These are phyloP conservation scores for Trochalopteron elliotii DNA, from an alignment of 2,113 vertebrate species.

Conservation along the genomic window DNA sequence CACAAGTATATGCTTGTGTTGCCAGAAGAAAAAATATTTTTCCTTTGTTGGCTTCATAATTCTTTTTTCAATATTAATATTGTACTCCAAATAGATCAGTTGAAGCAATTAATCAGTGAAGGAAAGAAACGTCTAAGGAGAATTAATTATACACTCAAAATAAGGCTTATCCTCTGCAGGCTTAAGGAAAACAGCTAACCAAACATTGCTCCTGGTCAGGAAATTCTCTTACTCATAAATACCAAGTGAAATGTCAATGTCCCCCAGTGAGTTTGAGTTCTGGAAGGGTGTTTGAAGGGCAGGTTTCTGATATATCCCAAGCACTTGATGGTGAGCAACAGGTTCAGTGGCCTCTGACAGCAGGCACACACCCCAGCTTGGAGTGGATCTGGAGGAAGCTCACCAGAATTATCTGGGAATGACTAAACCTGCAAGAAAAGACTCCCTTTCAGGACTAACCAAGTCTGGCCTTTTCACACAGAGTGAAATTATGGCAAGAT, in stretches of 20 bases:
- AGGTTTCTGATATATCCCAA: background rate
- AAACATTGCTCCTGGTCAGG: background rate
- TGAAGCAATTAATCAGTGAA: conserved; percentile 8
- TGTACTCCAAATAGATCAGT: background rate
- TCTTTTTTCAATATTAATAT: background rate
- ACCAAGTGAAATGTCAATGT: background rate
- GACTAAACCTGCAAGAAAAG: background rate
- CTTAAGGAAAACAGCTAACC: background rate
- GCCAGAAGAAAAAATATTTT: background rate
- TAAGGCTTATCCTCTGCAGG: background rate
- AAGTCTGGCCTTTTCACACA: background rate
- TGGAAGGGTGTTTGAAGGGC: background rate
- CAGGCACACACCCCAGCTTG: background rate
- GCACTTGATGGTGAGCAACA: background rate
- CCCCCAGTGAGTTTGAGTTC: background rate
- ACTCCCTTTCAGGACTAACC: background rate
- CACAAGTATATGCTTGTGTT: background rate
- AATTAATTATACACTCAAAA: background rate
- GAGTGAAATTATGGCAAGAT: background rate
- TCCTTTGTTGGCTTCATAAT: background rate
- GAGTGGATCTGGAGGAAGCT: background rate
- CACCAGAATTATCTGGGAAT: background rate
- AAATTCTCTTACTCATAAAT: background rate
- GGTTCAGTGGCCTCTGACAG: background rate
- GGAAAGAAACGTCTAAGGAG: background rate